A percentile compares a stretch with the other conserved stretches of the same genome.
These are phyloP conservation scores for Sicus ferrugineus DNA, from an alignment of 2,888 invertebrate species.

Conservation along the genomic window DNA sequence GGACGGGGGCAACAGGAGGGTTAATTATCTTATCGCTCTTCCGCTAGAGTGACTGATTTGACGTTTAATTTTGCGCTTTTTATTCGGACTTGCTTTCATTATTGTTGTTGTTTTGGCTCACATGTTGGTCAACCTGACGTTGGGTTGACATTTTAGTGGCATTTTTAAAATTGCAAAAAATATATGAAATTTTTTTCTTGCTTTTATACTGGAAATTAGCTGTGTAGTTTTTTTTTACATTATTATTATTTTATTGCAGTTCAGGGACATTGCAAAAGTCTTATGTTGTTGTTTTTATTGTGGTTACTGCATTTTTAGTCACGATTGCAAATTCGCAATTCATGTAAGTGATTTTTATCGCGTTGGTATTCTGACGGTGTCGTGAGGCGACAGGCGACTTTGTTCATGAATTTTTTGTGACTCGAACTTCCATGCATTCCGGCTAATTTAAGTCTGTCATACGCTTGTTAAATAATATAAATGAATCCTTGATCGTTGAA, in stretches of 20 bases:
- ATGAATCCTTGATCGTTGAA: no score
- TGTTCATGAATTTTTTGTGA: not conserved
- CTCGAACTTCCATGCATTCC: not conserved
- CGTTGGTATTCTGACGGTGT: not conserved
- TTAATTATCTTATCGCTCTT: slow-evolving; percentile 39
- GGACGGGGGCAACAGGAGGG: not conserved
- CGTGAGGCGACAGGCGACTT: not conserved
- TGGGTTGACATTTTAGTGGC: slow-evolving; percentile 26
- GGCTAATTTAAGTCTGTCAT: not conserved
- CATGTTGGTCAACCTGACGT: slow-evolving; percentile 1
- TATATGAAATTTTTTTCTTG: slow-evolving; percentile 10
- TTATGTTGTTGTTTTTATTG: not conserved
- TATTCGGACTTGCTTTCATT: slow-evolving; percentile 10
- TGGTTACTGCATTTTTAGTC: slow-evolving; percentile 3
- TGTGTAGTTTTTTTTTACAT: slow-evolving; percentile 4
- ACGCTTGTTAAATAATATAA: not conserved
- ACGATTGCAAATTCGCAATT: slow-evolving; percentile 29
- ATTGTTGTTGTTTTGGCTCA: not conserved
- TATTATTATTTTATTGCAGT: slow-evolving; percentile 13
- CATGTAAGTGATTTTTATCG: slow-evolving; percentile 31
- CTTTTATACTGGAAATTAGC: not conserved
- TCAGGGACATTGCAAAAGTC: not conserved
- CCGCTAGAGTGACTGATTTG: slow-evolving; percentile 33
- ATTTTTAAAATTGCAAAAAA: slow-evolving; percentile 34
- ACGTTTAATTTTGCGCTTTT: slow-evolving; percentile 10